Conservation (phyloP, 2,888 invertebrate genomes). For the Corbicula japonica region DNA sequence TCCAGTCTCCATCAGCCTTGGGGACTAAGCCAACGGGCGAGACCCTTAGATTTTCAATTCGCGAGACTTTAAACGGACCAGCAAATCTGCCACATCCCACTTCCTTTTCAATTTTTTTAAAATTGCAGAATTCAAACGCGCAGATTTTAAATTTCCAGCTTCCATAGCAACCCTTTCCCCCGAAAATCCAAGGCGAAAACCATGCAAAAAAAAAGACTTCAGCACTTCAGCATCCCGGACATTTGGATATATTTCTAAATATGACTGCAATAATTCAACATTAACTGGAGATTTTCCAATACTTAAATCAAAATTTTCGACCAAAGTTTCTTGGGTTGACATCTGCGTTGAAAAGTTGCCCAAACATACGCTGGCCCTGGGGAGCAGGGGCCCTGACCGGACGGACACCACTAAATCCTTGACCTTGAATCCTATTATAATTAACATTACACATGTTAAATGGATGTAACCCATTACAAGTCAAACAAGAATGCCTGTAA, state of each 20-base stretch:
- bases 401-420: not conserved
- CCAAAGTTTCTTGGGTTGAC: not conserved
- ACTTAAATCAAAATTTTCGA: not conserved
- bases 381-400: not conserved
- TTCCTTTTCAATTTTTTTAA: conserved; percentile 23
- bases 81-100: conserved; percentile 16
- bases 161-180: not conserved
- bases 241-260: not conserved
- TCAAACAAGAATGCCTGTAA: conserved; percentile 6
- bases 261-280: not conserved
- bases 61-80: conserved; percentile 31
- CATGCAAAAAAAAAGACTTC: conserved; percentile 15
- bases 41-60: conserved; percentile 23
- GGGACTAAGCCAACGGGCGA: conserved; percentile 30
- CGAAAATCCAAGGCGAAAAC: conserved; percentile 15
- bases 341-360: not conserved
- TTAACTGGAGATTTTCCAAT: conserved; percentile 10
- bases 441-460: not conserved
- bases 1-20: conserved; percentile 6
- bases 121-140: not conserved
- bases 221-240: not conserved
- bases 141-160: conserved; percentile 31
- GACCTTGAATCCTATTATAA: not conserved
- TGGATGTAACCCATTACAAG: conserved; percentile 7
- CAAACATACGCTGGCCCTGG: not conserved